phyloP scores from a whole-genome alignment of 92 coral and sea anemone genomes.

The Zoanthus gigantus region DNA sequence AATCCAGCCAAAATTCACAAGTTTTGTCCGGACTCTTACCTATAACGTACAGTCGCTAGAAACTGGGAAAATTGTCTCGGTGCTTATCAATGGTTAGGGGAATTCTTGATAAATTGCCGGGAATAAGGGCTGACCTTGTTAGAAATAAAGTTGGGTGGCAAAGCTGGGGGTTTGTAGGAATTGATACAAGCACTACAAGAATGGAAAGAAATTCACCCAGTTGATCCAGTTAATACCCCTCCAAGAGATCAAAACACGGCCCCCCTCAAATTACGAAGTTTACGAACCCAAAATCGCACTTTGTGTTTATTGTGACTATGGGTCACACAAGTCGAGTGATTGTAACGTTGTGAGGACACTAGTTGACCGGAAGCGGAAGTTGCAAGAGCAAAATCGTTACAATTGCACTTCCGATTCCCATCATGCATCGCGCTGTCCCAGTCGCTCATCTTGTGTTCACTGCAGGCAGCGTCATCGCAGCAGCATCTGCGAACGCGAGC shows the following conservation, averaged over 20 bases:
- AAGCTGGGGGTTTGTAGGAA: slow-evolving; percentile 67
- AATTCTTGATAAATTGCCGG: slow-evolving; percentile 65
- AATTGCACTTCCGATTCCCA: slow-evolving; percentile 62
- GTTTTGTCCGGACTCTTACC: slow-evolving; percentile 54
- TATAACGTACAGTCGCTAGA: slow-evolving; percentile 68
- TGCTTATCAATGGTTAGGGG: slow-evolving; percentile 63
- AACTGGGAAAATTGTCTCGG: slow-evolving; percentile 55
- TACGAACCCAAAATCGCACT: slow-evolving; percentile 19
- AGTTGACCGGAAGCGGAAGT: slow-evolving; percentile 21
- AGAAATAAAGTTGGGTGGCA: slow-evolving; percentile 65
- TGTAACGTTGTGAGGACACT: slow-evolving; percentile 35
- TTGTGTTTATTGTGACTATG: slow-evolving; percentile 59
- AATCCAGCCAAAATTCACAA: slow-evolving; percentile 54
- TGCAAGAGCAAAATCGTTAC: slow-evolving; percentile 38
- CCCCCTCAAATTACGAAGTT: slow-evolving; percentile 41
- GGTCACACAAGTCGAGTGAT: slow-evolving; percentile 55
- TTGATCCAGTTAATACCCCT: not conserved
- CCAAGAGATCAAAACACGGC: slow-evolving; percentile 9
- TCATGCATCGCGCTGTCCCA: slow-evolving; percentile 52
- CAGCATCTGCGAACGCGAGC: slow-evolving; percentile 57
- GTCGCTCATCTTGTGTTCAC: slow-evolving; percentile 51
- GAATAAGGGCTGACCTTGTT: slow-evolving; percentile 68
- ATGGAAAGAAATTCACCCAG: slow-evolving; percentile 69
- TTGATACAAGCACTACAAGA: slow-evolving; percentile 53
- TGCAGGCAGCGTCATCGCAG: slow-evolving; percentile 57